Evolutionary conservation across 2,888 invertebrate genomes (phyloP), one percentile per base, ranked within the genome.

Genomic region (Pilophorus perplexus): DNA sequence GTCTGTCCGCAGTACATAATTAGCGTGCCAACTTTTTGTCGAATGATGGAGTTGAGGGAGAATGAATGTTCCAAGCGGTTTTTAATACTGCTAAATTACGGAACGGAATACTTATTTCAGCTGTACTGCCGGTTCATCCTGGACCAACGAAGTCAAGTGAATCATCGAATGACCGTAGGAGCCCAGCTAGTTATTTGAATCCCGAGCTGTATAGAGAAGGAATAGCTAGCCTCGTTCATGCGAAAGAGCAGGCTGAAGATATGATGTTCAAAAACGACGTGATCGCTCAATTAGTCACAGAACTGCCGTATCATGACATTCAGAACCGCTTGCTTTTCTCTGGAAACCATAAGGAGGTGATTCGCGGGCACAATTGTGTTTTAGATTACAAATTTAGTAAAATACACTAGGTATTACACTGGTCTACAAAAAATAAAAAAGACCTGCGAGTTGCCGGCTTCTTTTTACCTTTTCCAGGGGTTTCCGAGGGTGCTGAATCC

Each of bases 261-360:
- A n/a, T 22, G 22, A 14, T 46, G 46, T 46, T n/a, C 46, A 46
- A 46, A 25, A 46, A 46, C 14, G 46, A 46, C 14, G 25, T 46
- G 3, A 46, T 46, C 5, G 46, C 46, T 5, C 20, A 46, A 46
- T 25, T 46, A 8, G 46, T 46, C n/a, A 46, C 46, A 25, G 46
- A 46, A 23, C 23, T 23, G 23, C 46, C 46, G 1, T 46, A 46
- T 14, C 46, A 46, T 14, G 46, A 46, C 3, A 22, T 46, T 22
- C 23, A 46, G 14, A 46, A 46, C 14, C 46, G 46, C n/a, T 46
- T 46, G 23, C 46, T 46, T n/a, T n/a, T 46, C 23, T 46, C 46
- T 12, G 46, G 46, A 1, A 46, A 46, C 46, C 46, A 46, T 23
- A 46, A 46, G 25, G 46, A 46, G 46, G 46, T 46, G 46, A 22